Evolutionary conservation across 2,888 invertebrate species (phyloP), one percentile per base, ranked within the genome.

Genomic region (Zhuqinia jingwanae): DNA sequence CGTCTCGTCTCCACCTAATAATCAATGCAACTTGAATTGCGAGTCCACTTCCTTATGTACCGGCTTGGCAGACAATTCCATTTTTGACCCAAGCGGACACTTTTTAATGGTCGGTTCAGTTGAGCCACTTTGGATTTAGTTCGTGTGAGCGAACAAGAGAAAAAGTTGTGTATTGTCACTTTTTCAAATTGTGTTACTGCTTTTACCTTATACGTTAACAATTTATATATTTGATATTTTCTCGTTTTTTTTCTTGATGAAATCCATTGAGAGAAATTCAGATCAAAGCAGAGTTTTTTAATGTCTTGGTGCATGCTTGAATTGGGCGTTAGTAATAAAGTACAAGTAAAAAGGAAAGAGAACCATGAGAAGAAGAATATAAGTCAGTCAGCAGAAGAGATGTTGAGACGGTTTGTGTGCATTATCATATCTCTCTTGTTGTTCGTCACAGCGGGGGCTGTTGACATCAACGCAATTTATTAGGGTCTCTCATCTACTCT

Each of bases 401-500:
- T 78, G 56, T 47, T 22, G 47, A 36, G 36, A 36, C 36, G 36
- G 36, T 77, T 58, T 65, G 53, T 76, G 65, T 56, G 68, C 70
- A 58, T 78, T 68, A 78, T 78, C 78, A 47, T 78, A 20, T 83
- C 56, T 60, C 20, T 17, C 63, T 20, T 80, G 53, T 79, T 80
- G 63, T 80, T 86, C 79, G 79, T 75, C 83, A 80, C 88, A 88
- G 89, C 89, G 89, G 90, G 89, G 90, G 89, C 87, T 89, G 90
- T 89, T 90, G 90, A 89, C 89, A 90, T 89, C 88, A 84, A 81
- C 87, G 84, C 89, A 88, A 89, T 90, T 90, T 90, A 89, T 90
- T 88, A 86, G 84, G 79, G 88, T 87, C 88, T 89, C 88, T 87
- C 87, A 85, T 83, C 84, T 88, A 87, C 8, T 85, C 85, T 79